Conservation (phyloP, 2,797 vertebrate species). For the Sebastiscus tertius region DNA sequence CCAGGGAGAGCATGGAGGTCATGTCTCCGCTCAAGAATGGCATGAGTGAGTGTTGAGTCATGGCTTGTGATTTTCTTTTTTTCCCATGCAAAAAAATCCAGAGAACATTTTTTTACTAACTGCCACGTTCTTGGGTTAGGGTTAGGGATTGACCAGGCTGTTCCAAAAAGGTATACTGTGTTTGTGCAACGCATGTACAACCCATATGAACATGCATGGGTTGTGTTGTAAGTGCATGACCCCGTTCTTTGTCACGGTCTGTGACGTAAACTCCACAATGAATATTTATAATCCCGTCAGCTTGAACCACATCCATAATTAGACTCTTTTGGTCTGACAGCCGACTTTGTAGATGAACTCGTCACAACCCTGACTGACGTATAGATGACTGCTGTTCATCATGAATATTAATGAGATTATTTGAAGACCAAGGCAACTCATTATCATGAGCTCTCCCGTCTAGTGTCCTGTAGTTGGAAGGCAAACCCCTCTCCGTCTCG, state of each 20-base stretch:
- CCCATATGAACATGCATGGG: not conserved
- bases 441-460: constrained; percentile 4
- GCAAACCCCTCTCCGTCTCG: not conserved
- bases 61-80: not conserved
- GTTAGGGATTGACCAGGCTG: not conserved
- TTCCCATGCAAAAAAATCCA: constrained; percentile 25
- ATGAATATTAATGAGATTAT: constrained; percentile 51
- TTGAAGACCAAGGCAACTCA: constrained; percentile 29
- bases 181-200: not conserved
- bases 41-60: constrained; percentile 89
- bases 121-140: not conserved
- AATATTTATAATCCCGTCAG: constrained; percentile 34
- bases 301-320: constrained; percentile 30
- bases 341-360: constrained; percentile 3
- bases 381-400: constrained; percentile 11
- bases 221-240: not conserved
- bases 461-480: constrained; percentile 8
- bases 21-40: constrained; percentile 98
- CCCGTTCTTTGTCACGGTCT: not conserved
- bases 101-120: not conserved
- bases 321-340: constrained; percentile 7
- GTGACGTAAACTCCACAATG: constrained; percentile 15
- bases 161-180: not conserved
- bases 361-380: constrained; percentile 25
- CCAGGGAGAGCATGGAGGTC: constrained; percentile 97